Percentiles rank a stretch among this genome's conserved stretches.
phyloP scores from a whole-genome alignment of 2,797 vertebrate species.

The Sebastes vulpes region DNA sequence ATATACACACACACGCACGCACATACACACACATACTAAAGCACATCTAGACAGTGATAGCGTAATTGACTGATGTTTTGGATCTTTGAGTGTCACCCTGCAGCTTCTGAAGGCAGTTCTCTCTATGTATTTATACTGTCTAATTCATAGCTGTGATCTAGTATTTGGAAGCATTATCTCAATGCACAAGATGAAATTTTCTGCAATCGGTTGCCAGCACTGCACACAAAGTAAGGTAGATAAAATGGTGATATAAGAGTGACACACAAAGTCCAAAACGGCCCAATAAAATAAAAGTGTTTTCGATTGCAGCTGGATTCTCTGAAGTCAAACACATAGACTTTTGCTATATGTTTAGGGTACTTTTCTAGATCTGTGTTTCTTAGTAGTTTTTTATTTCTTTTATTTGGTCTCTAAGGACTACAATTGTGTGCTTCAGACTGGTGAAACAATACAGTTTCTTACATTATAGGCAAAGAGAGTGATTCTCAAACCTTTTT shows the following conservation, averaged over 20 bases:
- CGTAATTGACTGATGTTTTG: conserved; percentile 56
- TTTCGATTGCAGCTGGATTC: conserved; percentile 66
- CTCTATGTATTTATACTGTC: conserved; percentile 51
- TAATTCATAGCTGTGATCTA: conserved; percentile 59
- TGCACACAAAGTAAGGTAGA: conserved; percentile 29
- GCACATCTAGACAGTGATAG: conserved; percentile 82
- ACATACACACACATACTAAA: conserved; percentile 81
- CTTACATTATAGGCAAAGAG: background rate
- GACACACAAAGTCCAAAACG: conserved; percentile 63
- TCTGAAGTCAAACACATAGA: conserved; percentile 68
- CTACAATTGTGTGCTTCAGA: conserved; percentile 78
- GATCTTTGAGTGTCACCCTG: conserved; percentile 81
- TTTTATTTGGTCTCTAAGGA: conserved; percentile 72
- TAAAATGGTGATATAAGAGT: conserved; percentile 36
- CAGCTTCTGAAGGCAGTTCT: conserved; percentile 75
- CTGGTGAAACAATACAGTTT: conserved; percentile 11
- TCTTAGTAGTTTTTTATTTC: conserved; percentile 41
- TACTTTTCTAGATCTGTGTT: conserved; percentile 62
- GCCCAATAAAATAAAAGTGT: conserved; percentile 59
- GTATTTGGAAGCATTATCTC: conserved; percentile 19
- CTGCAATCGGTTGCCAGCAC: conserved; percentile 41
- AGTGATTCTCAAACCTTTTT: conserved; percentile 22
- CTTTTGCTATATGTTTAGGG: conserved; percentile 43
- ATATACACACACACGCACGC: conserved; percentile 76
- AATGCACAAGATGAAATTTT: conserved; percentile 13